Evolutionary conservation across 1,140 invertebrate genomes (phyloP).

Genomic region (Drosophila quadrilineata): DNA sequence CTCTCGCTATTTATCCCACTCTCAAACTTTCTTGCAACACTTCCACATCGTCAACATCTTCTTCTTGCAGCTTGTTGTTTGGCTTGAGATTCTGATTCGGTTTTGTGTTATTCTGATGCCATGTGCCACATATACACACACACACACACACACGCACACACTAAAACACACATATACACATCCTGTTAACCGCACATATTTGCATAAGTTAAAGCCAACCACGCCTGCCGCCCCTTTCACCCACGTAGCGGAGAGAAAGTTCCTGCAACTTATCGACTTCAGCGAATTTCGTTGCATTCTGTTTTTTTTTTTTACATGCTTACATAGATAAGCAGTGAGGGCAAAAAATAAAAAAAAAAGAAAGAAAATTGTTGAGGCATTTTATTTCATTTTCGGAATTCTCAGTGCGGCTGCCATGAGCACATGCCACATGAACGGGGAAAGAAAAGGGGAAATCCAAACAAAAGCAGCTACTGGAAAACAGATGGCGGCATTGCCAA

Average conservation of each 20-base stretch:
- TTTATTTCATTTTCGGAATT: conserved; percentile 36
- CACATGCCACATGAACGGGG: too few species aligned
- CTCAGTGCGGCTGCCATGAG: conserved; percentile 15
- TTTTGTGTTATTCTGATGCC: conserved; percentile 17
- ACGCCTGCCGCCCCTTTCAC: neutral
- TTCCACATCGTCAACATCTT: too few species aligned
- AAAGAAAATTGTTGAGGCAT: conserved; percentile 20
- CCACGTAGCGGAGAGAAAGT: neutral
- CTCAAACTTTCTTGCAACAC: too few species aligned
- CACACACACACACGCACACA: too few species aligned
- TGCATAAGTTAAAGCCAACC: conserved; percentile 26
- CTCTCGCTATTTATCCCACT: conserved; percentile 29
- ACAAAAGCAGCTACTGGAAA: too few species aligned
- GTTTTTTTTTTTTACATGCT: neutral
- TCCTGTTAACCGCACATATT: conserved; percentile 30
- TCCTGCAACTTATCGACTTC: conserved; percentile 2
- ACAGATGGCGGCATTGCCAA: too few species aligned
- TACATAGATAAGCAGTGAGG: too few species aligned
- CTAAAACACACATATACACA: too few species aligned
- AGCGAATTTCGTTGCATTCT: conserved; percentile 13
- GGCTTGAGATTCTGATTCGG: conserved; percentile 40
- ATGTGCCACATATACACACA: conserved; percentile 27
- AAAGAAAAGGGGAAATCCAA: too few species aligned
- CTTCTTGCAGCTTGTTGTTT: conserved; percentile 16
- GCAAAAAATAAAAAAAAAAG: too few species aligned